A percentile compares a stretch with the other conserved stretches of the same genome.
Evolutionary conservation across 2,888 invertebrate genomes (phyloP).

Genomic region (Coenonympha arcania): DNA sequence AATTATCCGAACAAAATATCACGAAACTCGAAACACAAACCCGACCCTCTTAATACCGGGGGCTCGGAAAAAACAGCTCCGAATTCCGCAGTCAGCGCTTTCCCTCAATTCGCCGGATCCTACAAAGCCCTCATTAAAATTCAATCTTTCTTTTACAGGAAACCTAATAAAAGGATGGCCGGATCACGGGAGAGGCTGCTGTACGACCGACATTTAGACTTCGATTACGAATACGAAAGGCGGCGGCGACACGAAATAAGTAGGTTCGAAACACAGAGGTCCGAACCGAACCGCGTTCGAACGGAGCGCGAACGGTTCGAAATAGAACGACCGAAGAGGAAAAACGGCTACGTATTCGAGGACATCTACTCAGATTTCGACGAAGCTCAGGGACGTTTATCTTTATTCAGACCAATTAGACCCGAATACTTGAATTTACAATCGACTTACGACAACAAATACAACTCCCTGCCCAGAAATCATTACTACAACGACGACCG

Average conservation of each 20-base stretch:
- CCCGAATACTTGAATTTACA: conserved; percentile 67
- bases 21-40: too few relatives aligned
- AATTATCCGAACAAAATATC: too few relatives aligned
- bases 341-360: conserved; percentile 68
- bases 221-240: conserved; percentile 47
- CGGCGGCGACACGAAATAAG: conserved; percentile 41
- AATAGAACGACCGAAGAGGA: conserved; percentile 52
- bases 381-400: conserved; percentile 64
- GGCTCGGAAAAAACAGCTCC: conserved; percentile 6
- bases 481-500: conserved; percentile 56
- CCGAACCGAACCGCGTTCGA: conserved; percentile 25
- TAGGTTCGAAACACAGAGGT: conserved; percentile 24
- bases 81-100: conserved; percentile 19
- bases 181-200: conserved; percentile 63
- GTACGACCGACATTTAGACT: conserved; percentile 54
- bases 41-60: too few relatives aligned
- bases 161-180: conserved; percentile 55
- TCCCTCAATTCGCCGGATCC: conserved; percentile 19
- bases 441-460: conserved; percentile 57
- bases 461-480: conserved; percentile 62
- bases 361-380: conserved; percentile 70
- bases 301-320: conserved; percentile 31
- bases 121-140: conserved; percentile 36
- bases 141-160: conserved; percentile 47
- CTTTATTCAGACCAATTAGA: conserved; percentile 66